Evolutionary conservation across 2,113 vertebrate genomes (phyloP).

Genomic region (Sorex fumeus): DNA sequence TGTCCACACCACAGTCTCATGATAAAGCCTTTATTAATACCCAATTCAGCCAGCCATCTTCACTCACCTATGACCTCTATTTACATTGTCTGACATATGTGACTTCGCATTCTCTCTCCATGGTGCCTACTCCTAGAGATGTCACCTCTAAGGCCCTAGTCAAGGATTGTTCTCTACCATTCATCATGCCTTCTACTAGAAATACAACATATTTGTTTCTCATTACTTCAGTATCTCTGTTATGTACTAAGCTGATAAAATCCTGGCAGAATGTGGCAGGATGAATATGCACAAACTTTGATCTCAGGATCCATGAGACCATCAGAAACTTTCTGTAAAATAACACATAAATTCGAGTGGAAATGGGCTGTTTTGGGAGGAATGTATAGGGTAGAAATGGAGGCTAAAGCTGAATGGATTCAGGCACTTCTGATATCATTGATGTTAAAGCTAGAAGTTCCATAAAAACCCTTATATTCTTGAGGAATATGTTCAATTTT

Average conservation of each 20-base stretch:
- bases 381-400: background rate
- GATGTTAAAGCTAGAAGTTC: background rate
- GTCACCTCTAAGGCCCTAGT: rapidly evolving
- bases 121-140: too few species aligned
- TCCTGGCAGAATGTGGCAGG: background rate
- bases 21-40: background rate
- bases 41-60: background rate
- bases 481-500: background rate
- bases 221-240: background rate
- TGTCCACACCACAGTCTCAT: background rate
- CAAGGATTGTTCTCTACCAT: background rate
- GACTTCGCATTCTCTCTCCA: background rate
- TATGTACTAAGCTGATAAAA: background rate
- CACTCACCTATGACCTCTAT: background rate
- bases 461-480: background rate
- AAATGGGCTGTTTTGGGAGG: background rate
- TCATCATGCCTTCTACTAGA: background rate
- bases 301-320: background rate
- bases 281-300: background rate
- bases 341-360: background rate
- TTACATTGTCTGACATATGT: background rate
- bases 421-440: background rate
- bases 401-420: background rate
- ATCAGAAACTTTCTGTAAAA: background rate
- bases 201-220: background rate